Percentiles rank a stretch among this genome's conserved stretches.
Evolutionary conservation across 2,888 invertebrate species (phyloP).

Genomic region (Phaonia tiefii): DNA sequence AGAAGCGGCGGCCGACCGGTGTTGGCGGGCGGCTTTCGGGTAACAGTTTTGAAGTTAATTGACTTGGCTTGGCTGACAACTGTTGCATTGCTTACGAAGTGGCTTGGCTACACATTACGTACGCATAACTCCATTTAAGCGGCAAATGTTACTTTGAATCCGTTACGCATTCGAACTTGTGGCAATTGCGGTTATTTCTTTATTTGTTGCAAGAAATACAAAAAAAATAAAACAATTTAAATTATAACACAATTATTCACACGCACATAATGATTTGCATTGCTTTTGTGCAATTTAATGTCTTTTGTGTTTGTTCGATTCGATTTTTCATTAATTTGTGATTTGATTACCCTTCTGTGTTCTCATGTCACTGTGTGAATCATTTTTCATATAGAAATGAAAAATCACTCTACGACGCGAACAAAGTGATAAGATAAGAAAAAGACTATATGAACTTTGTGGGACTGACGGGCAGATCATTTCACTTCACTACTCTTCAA

Average conservation of each 20-base stretch:
- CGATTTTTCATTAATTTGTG: not conserved
- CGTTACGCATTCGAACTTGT: not conserved
- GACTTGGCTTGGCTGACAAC: not conserved
- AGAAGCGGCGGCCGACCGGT: not conserved
- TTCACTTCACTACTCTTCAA: not conserved
- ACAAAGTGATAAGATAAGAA: not conserved
- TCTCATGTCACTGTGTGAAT: not conserved
- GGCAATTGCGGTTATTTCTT: not conserved
- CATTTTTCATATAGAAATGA: not conserved
- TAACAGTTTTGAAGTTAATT: slow-evolving; percentile 5
- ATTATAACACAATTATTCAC: slow-evolving; percentile 3
- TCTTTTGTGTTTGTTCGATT: not conserved
- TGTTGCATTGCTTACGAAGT: too few relatives aligned
- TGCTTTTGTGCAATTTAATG: not conserved
- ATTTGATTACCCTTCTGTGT: not conserved
- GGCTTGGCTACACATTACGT: not conserved
- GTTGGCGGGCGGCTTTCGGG: not conserved
- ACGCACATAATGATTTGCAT: not conserved
- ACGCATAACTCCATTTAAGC: not conserved
- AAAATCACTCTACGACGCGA: too few relatives aligned
- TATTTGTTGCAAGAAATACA: slow-evolving; percentile 7
- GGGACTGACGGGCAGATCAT: not conserved
- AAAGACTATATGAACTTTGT: not conserved
- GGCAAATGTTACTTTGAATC: not conserved
- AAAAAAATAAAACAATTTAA: slow-evolving; percentile 11